A percentile compares a stretch with the other conserved stretches of the same genome.
Evolutionary conservation across 2,888 invertebrate species (phyloP).

Genomic region (Campaea margaritaria): DNA sequence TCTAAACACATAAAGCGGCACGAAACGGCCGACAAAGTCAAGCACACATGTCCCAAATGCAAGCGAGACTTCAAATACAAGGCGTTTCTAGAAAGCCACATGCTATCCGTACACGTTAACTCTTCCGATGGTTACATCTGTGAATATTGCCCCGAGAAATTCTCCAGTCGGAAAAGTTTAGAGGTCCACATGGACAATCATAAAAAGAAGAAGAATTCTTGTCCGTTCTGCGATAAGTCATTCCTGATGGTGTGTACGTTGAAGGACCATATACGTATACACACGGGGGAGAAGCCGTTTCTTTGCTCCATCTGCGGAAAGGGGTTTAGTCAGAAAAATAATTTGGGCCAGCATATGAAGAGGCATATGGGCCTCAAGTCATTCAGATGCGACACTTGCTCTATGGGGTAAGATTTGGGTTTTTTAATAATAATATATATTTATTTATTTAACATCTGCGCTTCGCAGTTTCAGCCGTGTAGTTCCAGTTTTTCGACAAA

Average conservation of each 20-base stretch:
- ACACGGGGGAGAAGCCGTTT: slow-evolving; percentile 86
- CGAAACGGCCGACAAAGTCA: slow-evolving; percentile 55
- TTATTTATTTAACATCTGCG: too few species aligned
- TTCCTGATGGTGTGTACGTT: slow-evolving; percentile 84
- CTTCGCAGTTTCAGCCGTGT: too few species aligned
- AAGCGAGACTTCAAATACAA: slow-evolving; percentile 84
- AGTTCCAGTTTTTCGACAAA: too few species aligned
- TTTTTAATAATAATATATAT: neutral
- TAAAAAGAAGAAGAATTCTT: slow-evolving; percentile 79
- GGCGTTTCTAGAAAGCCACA: slow-evolving; percentile 82
- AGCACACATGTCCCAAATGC: slow-evolving; percentile 66
- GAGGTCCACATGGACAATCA: slow-evolving; percentile 78
- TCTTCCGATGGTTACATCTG: slow-evolving; percentile 73
- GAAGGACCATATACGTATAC: slow-evolving; percentile 84
- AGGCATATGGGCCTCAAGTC: slow-evolving; percentile 83
- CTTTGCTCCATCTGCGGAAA: slow-evolving; percentile 84
- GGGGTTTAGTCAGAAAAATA: slow-evolving; percentile 86
- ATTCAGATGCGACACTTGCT: slow-evolving; percentile 77
- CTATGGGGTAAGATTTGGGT: slow-evolving; percentile 58
- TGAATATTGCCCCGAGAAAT: slow-evolving; percentile 72
- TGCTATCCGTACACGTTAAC: slow-evolving; percentile 70
- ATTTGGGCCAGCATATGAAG: slow-evolving; percentile 84
- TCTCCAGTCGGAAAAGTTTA: slow-evolving; percentile 70
- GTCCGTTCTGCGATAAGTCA: slow-evolving; percentile 72
- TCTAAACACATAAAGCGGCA: slow-evolving; percentile 66